Conservation (phyloP, 2,888 invertebrate species). For the Podotricha telesiphe region DNA sequence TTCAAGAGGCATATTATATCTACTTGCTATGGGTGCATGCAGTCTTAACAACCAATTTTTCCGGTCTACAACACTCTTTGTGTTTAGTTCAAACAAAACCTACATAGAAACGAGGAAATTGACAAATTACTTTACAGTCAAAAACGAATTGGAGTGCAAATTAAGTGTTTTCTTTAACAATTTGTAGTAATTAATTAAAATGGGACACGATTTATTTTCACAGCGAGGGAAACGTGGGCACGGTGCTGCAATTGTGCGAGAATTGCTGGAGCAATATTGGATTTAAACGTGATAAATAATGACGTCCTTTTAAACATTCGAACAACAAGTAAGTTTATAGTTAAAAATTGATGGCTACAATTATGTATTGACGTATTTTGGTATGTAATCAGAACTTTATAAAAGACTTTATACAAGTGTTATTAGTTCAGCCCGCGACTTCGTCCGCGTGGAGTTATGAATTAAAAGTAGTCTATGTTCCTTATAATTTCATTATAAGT, state of each 20-base stretch:
- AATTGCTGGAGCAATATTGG: conserved; percentile 32
- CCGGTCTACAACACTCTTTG: conserved; percentile 75
- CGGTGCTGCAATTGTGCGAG: conserved; percentile 34
- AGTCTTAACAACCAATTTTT: conserved; percentile 74
- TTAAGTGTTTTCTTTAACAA: conserved; percentile 60
- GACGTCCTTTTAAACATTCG: conserved; percentile 23
- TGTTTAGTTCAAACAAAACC: conserved; percentile 61
- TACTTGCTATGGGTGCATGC: conserved; percentile 75
- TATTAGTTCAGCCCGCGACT: no score
- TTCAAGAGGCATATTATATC: not conserved
- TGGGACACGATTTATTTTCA: conserved; percentile 52
- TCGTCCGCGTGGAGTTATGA: no score
- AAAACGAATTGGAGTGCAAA: conserved; percentile 54
- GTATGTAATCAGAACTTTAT: no score
- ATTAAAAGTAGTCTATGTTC: no score
- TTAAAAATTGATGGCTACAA: conserved; percentile 15
- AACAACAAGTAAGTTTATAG: conserved; percentile 32
- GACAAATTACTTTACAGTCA: conserved; percentile 45
- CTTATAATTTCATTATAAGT: no score
- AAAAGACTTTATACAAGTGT: no score
- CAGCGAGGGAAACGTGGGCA: conserved; percentile 46
- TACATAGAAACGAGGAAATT: conserved; percentile 34
- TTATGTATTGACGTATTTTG: not conserved
- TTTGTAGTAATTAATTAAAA: conserved; percentile 60
- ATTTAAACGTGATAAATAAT: conserved; percentile 34